Conservation (phyloP, 1,140 invertebrate genomes). For the Homalodisca vitripennis region DNA sequence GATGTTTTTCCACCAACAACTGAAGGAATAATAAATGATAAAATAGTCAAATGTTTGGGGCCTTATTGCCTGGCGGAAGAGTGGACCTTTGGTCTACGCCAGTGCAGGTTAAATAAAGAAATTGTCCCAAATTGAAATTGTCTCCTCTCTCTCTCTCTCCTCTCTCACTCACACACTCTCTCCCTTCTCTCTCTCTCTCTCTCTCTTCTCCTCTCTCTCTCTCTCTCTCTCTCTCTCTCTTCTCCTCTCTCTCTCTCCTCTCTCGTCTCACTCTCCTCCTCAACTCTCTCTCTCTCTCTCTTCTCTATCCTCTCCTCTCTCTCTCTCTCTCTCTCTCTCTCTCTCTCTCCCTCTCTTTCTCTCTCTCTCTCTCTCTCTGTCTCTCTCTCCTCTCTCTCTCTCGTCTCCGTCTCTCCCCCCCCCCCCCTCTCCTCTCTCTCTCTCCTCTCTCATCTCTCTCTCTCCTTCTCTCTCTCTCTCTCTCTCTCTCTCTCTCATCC, state of each 20-base stretch:
- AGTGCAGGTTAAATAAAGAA: no score
- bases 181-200: background rate
- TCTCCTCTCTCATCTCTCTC: no score
- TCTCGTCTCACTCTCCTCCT: background rate
- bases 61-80: no score
- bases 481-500: no score
- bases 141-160: no score
- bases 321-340: background rate
- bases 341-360: background rate
- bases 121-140: no score
- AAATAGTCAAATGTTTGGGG: no score
- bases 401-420: background rate
- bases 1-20: no score
- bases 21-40: no score
- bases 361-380: conserved; percentile 4
- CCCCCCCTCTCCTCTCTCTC: background rate
- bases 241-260: no score
- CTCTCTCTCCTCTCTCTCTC: background rate
- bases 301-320: background rate
- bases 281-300: no score
- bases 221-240: background rate
- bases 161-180: background rate
- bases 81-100: no score
- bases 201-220: conserved; percentile 3
- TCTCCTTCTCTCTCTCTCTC: background rate